Evolutionary conservation across 1,140 invertebrate genomes (phyloP), one percentile per base, ranked within the genome.

Genomic region (Aplysia californica): DNA sequence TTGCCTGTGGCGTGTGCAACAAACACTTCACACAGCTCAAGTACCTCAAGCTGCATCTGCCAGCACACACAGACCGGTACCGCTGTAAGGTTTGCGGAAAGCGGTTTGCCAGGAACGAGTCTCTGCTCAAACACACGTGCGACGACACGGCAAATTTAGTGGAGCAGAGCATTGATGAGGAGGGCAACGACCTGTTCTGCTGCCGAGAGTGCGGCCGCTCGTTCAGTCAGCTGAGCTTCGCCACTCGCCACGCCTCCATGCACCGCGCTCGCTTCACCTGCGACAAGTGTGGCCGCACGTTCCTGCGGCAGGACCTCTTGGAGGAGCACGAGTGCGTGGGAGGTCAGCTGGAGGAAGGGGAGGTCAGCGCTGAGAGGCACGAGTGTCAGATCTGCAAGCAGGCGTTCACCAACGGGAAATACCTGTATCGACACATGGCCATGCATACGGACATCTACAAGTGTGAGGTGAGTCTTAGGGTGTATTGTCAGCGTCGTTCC

Each of bases 371-470:
- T 26, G 77, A n/a, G 44, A 35, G 44, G 6, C 82, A 76, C 77
- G 66, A 74, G 33, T 92, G 92, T 87, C 91, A 92, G 83, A 91
- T 92, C 71, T 93, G 92, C 81, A 82, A 90, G 29, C 92, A 91
- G 77, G 80, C 80, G 15, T 92, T 92, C 84, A 82, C 83, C 18
- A 90, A 86, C 58, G 83, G 89, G 31, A 88, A 88, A 70, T 89
- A 89, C 72, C 80, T 93, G 15, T 88, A 90, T 68, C 82, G 89
- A 3, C 92, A 92, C 85, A 86, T 92, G 80, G 88, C 87, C 35
- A 90, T 89, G 74, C 92, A 92, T 81, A 91, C 91, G 2, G 91
- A 91, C 38, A 89, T 91, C 56, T 91, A 89, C 79, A 89, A 87
- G 41, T 92, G 91, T 75, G 74, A 83, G 31, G 58, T 39, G 41